Evolutionary conservation across 2,888 invertebrate species (phyloP).

Genomic region (Lepidocyrtinus sp.): DNA sequence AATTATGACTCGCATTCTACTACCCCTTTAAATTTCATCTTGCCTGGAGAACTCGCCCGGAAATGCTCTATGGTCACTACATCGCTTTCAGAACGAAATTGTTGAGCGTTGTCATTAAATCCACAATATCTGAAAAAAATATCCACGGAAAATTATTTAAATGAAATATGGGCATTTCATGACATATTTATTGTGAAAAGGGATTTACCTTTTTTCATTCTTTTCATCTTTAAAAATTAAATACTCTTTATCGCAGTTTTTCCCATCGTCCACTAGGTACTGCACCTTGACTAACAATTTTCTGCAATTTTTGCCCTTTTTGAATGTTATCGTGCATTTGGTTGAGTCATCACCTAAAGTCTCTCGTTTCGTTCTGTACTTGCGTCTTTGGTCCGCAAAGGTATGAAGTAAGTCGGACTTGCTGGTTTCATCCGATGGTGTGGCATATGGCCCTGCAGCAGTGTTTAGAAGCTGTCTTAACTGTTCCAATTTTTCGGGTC

Average conservation of each 20-base stretch:
- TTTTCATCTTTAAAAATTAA: neutral
- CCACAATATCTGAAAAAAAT: slow-evolving; percentile 27
- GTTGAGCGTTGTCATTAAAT: neutral
- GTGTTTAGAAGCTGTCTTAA: slow-evolving; percentile 8
- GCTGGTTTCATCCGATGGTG: neutral
- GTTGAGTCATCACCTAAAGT: neutral
- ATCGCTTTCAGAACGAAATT: neutral
- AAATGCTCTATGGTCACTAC: slow-evolving; percentile 15
- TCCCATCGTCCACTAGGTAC: slow-evolving; percentile 20
- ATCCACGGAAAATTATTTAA: neutral
- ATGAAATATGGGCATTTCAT: neutral
- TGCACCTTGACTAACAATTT: slow-evolving; percentile 1
- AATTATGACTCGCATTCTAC: slow-evolving; percentile 15
- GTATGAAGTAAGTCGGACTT: neutral
- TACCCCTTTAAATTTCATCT: neutral
- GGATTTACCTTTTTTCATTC: slow-evolving; percentile 5
- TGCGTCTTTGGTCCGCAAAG: neutral
- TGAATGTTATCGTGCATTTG: slow-evolving; percentile 2
- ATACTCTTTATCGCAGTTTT: slow-evolving; percentile 20
- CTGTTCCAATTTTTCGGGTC: slow-evolving; percentile 26
- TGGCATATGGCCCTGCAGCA: neutral
- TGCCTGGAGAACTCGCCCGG: neutral
- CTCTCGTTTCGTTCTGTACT: neutral
- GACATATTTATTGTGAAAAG: neutral
- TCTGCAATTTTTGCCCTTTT: slow-evolving; percentile 11